These are phyloP conservation scores for Terebella lapidaria DNA, from an alignment of 2,888 invertebrate genomes.

Conservation along the genomic window DNA sequence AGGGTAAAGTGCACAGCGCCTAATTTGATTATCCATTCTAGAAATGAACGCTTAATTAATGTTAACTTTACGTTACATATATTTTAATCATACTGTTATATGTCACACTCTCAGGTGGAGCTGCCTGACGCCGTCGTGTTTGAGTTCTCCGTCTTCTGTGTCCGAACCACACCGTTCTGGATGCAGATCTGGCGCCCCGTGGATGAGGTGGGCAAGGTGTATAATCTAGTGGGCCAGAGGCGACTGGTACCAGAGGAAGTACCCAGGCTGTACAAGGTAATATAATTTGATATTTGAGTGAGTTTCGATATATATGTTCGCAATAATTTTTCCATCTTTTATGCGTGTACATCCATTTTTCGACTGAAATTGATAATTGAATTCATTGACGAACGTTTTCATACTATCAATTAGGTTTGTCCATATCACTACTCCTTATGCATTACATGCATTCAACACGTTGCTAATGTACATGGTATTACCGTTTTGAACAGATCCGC, in stretches of 20 bases:
- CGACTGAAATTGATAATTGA: background rate
- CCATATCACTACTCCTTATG: background rate
- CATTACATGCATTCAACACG: background rate
- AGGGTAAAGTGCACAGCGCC: no score
- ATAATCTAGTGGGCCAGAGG: background rate
- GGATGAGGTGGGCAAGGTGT: background rate
- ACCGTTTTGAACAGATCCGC: background rate
- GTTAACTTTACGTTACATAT: no score
- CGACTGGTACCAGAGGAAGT: background rate
- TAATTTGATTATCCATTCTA: no score
- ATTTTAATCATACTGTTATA: no score
- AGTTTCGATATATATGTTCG: background rate
- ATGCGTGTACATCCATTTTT: background rate
- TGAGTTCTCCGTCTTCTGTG: background rate
- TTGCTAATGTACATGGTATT: no score
- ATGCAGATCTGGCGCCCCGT: background rate
- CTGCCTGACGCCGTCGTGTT: no score
- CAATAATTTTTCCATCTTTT: background rate
- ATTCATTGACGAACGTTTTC: background rate
- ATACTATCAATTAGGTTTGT: background rate
- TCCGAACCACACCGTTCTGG: background rate
- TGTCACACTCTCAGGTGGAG: no score
- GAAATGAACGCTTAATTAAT: no score
- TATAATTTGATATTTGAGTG: background rate
- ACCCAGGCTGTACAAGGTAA: background rate